Evolutionary conservation across 2,113 vertebrate genomes (phyloP), one percentile per base, ranked within the genome.

Genomic region (human (Homo sapiens)): DNA sequence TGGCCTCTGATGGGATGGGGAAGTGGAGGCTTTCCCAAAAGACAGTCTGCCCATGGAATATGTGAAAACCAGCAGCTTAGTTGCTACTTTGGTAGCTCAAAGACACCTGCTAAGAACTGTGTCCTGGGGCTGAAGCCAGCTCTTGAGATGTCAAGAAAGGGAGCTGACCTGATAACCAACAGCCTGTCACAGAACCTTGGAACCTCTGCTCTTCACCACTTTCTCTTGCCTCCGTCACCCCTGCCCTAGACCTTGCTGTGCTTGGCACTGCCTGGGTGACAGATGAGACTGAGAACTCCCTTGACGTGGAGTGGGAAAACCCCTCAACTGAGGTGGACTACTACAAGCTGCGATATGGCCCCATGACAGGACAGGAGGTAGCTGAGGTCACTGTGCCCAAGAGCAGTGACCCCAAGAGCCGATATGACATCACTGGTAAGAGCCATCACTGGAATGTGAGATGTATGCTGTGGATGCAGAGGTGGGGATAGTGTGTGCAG

Each of bases 291-390:
- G 99, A 99, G 45, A 98, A 98, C 88, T 99, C 99, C 0, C 99
- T 99, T 40, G 98, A 99, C 38, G 99, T 99, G 97, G 99, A 99
- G 93, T 99, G 99, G 99, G 98, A 99, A 98, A 99, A 99, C 93
- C 99, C 99, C 0, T 82, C 92, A 3, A 92, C 97, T 0, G 98
- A 98, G 9, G 98, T 99, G 83, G 99, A 99, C 97, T 98, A 99
- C 97, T 99, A 99, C 97, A 99, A 99, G 93, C 97, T 99, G 92
- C 99, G 89, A 59, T 98, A 99, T 88, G 98, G 97, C 5, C 98
- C 98, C 78, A 97, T 99, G 0, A 75, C 93, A 3, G 99, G 99
- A 4, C 96, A 98, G 27, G 98, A 99, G 95, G 98, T 99, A 78
- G 98, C 99, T 38, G 99, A 99, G 75, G 97, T 99, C 86, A 97